A percentile compares a stretch with the other conserved stretches of the same genome.
Evolutionary conservation across 2,888 invertebrate genomes (phyloP).

Genomic region (Drosophila prostipennis): DNA sequence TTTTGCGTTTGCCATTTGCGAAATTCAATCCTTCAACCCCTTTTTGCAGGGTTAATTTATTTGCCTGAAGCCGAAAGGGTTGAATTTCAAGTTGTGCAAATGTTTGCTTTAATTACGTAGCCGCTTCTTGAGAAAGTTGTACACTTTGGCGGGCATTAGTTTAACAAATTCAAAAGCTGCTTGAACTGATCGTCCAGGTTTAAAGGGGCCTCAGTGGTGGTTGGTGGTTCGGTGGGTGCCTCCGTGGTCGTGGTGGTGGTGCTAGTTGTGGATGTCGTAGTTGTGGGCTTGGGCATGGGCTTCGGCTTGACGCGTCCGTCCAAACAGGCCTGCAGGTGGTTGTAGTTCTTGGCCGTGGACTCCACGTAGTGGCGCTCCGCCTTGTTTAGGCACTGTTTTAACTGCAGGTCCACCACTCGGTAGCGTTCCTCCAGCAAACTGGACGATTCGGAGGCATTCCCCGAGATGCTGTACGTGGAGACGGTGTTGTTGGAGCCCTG

Average conservation of each 20-base stretch:
- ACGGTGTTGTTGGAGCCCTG: constrained; percentile 79
- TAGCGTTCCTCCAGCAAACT: constrained; percentile 72
- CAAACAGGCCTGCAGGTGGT: constrained; percentile 72
- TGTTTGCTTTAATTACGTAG: constrained; percentile 26
- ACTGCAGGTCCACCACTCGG: constrained; percentile 68
- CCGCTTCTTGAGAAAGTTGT: constrained; percentile 3
- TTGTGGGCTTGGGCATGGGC: constrained; percentile 37
- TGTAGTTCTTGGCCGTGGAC: constrained; percentile 72
- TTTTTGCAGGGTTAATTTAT: constrained; percentile 27
- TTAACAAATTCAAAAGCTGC: constrained; percentile 74
- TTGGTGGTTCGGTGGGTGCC: constrained; percentile 20
- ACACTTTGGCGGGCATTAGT: constrained; percentile 55
- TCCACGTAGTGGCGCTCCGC: constrained; percentile 75
- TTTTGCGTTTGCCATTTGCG: constrained; percentile 21
- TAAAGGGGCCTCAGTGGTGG: constrained; percentile 40
- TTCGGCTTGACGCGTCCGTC: constrained; percentile 67
- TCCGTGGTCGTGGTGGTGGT: constrained; percentile 59
- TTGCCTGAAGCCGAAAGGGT: constrained; percentile 16
- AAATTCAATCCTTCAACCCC: constrained; percentile 28
- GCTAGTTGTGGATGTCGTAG: constrained; percentile 50
- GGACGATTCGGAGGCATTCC: constrained; percentile 77
- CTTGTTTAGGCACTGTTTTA: constrained; percentile 68
- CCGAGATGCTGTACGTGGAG: constrained; percentile 72
- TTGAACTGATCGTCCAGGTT: constrained; percentile 71
- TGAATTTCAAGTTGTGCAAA: constrained; percentile 21